phyloP scores from a whole-genome alignment of 2,797 vertebrate species.

The Platalea minor region DNA sequence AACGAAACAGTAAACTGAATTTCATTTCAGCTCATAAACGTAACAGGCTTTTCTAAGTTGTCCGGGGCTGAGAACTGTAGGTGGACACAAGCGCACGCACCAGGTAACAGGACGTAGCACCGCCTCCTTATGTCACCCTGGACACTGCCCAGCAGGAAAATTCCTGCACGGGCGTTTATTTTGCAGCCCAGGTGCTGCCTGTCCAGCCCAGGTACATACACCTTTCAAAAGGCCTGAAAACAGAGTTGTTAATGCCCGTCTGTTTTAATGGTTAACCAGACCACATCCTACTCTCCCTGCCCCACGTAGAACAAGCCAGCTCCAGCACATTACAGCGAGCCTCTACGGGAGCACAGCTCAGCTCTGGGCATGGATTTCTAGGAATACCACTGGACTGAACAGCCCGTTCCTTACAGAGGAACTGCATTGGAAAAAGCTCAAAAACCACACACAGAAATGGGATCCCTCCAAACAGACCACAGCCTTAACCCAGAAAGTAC shows the following conservation, averaged over 20 bases:
- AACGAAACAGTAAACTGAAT: neutral
- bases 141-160: neutral
- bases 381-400: neutral
- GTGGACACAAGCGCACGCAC: neutral
- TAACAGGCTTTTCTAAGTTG: neutral
- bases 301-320: neutral
- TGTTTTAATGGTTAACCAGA: neutral
- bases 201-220: fast-evolving
- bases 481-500: neutral
- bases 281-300: neutral
- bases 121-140: fast-evolving
- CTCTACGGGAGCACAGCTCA: neutral
- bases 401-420: neutral
- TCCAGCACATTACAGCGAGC: neutral
- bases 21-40: neutral
- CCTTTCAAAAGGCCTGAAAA: fast-evolving
- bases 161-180: neutral
- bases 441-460: neutral
- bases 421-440: neutral
- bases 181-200: fast-evolving
- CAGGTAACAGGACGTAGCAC: fast-evolving
- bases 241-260: fast-evolving
- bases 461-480: neutral
- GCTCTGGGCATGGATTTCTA: neutral
- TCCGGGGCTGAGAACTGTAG: neutral